Base-by-base conservation (phyloP, 2,797 vertebrate species). In the Rhinella marina region DNA sequence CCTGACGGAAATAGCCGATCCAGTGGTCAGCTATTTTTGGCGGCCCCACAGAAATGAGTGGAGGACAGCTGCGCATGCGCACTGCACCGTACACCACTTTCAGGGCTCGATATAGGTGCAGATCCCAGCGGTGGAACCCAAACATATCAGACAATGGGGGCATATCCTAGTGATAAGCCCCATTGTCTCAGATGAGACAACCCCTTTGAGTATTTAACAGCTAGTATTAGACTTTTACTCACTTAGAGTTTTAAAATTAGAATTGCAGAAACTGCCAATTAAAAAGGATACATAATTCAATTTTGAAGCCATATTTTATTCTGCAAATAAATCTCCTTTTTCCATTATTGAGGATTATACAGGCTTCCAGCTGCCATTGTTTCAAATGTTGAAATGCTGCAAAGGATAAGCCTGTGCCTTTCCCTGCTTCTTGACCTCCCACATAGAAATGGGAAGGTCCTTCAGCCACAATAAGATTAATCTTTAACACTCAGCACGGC, bases 361-460 rank as follows among this genome's bases (percentile, higher is more conserved):
- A n/a, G 23, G 48, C 50, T 77, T 77, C 50, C 50, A 54, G 48
- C 75, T 54, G 75, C 75, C 75, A 77, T 77, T 77, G 75, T 77
- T 77, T 77, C 25, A 77, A 77, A 50, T 54, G 23, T 11, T 77
- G 75, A 77, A 77, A 50, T 54, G 75, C 75, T 77, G 48, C 75
- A 54, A 54, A 77, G 75, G 48, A 54, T 77, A 77, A 77, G 48
- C 75, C 17, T 50, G 75, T 77, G 75, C 75, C 75, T 77, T 77
- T 77, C 75, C 50, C n/a, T 77, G 75, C 75, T 77, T 77, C 75
- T 77, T 77, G 75, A 77, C 75, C 75, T 77, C 75, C 75, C 75
- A 77, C 75, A 77, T 77, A 54, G 75, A 77, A 77, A 77, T 77
- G 75, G 75, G 75, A 77, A 77, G 75, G 75, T 77, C 75, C 75